Conservation (phyloP, 2,113 vertebrate species). For the Aldabrachelys gigantea region DNA sequence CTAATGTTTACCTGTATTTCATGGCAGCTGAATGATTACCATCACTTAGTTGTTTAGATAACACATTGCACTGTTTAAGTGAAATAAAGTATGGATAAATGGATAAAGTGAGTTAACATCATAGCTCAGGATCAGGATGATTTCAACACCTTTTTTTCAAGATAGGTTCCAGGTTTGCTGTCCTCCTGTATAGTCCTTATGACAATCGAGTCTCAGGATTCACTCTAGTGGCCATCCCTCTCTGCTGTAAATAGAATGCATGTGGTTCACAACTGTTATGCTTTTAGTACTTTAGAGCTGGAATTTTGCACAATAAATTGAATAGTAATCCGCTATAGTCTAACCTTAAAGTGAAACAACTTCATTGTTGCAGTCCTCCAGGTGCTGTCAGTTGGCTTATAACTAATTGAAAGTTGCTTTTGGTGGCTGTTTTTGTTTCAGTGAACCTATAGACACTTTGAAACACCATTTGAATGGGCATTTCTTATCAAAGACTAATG, state of each 20-base stretch:
- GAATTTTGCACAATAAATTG: conserved; percentile 14
- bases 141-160: neutral
- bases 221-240: conserved; percentile 30
- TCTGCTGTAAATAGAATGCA: conserved; percentile 49
- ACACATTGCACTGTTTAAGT: neutral
- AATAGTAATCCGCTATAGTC: conserved; percentile 30
- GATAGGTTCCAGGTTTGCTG: neutral
- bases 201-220: conserved; percentile 37
- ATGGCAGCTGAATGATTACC: neutral
- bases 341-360: conserved; percentile 34
- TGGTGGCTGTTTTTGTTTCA: neutral
- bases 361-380: conserved; percentile 5
- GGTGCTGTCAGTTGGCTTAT: neutral
- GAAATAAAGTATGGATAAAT: neutral
- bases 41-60: neutral
- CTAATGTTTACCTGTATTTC: neutral
- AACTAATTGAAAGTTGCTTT: conserved; percentile 26
- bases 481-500: neutral
- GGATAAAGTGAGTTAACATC: neutral
- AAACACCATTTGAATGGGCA: neutral
- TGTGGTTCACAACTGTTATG: conserved; percentile 38
- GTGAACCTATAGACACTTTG: neutral
- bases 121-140: neutral
- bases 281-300: conserved; percentile 41
- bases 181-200: conserved; percentile 26